Conservation (phyloP, 2,797 vertebrate genomes). For the Pogonophryne albipinna region DNA sequence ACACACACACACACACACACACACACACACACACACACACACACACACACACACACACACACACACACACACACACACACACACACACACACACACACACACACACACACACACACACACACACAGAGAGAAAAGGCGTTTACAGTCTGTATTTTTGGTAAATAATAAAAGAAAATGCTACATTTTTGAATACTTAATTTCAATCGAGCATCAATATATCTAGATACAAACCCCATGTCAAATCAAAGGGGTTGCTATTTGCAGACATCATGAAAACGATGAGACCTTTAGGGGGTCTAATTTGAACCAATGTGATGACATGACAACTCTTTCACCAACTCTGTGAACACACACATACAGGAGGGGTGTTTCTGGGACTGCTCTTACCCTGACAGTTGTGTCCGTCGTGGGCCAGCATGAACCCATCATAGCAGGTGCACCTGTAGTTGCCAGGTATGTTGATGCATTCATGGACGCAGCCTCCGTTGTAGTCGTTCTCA, state of each 20-base stretch:
- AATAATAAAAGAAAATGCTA: neutral
- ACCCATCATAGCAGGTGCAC: conserved; percentile 97
- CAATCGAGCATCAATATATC: neutral
- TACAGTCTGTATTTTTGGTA: neutral
- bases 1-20: conserved; percentile 5
- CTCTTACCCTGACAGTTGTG: conserved; percentile 96
- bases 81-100: conserved; percentile 7
- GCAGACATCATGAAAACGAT: neutral
- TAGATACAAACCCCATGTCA: neutral
- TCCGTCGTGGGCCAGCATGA: conserved; percentile 96
- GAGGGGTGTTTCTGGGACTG: neutral
- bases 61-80: conserved; percentile 21
- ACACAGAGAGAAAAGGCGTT: neutral
- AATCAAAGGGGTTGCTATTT: neutral
- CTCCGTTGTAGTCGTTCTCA: conserved; percentile 97
- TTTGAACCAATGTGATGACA: neutral
- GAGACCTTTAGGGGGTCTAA: neutral
- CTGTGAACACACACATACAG: neutral
- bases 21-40: conserved; percentile 16
- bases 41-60: conserved; percentile 27
- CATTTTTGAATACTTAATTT: neutral
- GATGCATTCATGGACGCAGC: conserved; percentile 98
- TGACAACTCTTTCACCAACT: neutral
- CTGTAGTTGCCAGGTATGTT: conserved; percentile 99
- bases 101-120: conserved; percentile 4